These are phyloP conservation scores for Ormyrus nitidulus DNA, from an alignment of 2,888 invertebrate species.

Conservation along the genomic window DNA sequence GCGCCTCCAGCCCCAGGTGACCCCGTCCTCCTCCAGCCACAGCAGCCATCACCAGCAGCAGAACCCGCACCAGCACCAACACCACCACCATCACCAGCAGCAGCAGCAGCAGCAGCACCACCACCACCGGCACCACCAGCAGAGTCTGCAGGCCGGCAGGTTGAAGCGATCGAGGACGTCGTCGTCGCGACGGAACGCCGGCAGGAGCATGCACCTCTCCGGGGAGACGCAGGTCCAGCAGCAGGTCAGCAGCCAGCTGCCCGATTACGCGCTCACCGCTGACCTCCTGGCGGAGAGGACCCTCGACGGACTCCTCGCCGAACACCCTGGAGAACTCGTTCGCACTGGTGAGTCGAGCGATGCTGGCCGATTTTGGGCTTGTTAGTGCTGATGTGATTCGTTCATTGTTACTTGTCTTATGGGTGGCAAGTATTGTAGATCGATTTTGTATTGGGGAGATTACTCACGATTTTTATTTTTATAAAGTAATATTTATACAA, in stretches of 20 bases:
- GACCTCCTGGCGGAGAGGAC: slow-evolving; percentile 90
- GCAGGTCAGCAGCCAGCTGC: slow-evolving; percentile 64
- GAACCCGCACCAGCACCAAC: neutral
- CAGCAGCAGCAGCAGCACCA: slow-evolving; percentile 41
- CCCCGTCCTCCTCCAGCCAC: slow-evolving; percentile 53
- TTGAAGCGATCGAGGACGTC: slow-evolving; percentile 68
- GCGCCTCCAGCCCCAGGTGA: slow-evolving; percentile 48
- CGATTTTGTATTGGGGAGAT: too few relatives aligned
- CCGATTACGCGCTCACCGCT: slow-evolving; percentile 84
- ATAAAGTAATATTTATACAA: too few relatives aligned
- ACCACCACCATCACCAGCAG: slow-evolving; percentile 61
- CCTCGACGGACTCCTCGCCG: slow-evolving; percentile 88
- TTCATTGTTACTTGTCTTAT: too few relatives aligned
- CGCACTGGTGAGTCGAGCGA: slow-evolving; percentile 85
- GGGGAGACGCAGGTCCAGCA: slow-evolving; percentile 79
- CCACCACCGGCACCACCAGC: slow-evolving; percentile 38
- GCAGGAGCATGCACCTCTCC: slow-evolving; percentile 84
- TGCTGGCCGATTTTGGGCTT: too few relatives aligned
- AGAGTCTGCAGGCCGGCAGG: slow-evolving; percentile 20
- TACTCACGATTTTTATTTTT: too few relatives aligned
- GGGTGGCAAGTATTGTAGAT: too few relatives aligned
- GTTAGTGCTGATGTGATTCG: too few relatives aligned
- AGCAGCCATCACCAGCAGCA: slow-evolving; percentile 4
- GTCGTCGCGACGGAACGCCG: slow-evolving; percentile 63
- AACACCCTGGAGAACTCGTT: slow-evolving; percentile 94